Percentiles rank a stretch among this genome's conserved stretches.
Evolutionary conservation across 2,888 invertebrate species (phyloP).

Genomic region (Helleia helle): DNA sequence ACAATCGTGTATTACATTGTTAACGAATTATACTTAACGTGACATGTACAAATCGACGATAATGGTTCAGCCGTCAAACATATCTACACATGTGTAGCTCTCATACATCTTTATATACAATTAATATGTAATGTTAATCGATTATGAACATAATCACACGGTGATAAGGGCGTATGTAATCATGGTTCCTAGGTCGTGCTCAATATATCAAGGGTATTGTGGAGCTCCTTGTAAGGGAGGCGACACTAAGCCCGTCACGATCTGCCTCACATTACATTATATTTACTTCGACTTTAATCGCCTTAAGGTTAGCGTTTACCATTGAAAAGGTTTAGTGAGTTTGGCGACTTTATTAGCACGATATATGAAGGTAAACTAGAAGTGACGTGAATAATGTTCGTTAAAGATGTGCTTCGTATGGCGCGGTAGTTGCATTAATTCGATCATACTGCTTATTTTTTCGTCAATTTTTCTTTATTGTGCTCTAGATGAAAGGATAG

Average conservation of each 20-base stretch:
- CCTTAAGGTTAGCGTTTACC: constrained; percentile 6
- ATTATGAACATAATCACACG: neutral
- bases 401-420: too few species aligned
- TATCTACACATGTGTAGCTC: constrained; percentile 12
- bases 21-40: too few species aligned
- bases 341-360: too few species aligned
- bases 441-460: too few species aligned
- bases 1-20: too few species aligned
- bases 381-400: too few species aligned
- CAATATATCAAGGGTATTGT: constrained; percentile 19
- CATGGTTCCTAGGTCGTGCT: constrained; percentile 14
- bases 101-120: too few species aligned
- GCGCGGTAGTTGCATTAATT: too few species aligned
- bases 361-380: too few species aligned
- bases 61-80: constrained; percentile 15
- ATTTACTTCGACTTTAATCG: constrained; percentile 10
- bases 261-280: constrained; percentile 14
- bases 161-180: constrained; percentile 1
- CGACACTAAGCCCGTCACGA: constrained; percentile 19
- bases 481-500: too few species aligned
- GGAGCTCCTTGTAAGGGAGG: constrained; percentile 18
- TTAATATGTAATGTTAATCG: neutral
- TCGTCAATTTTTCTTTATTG: too few species aligned
- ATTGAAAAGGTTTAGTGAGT: neutral
- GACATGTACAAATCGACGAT: neutral